Percentiles rank a stretch among this genome's conserved stretches.
Conservation (phyloP, 1,140 invertebrate species). For the Homarus americanus region DNA sequence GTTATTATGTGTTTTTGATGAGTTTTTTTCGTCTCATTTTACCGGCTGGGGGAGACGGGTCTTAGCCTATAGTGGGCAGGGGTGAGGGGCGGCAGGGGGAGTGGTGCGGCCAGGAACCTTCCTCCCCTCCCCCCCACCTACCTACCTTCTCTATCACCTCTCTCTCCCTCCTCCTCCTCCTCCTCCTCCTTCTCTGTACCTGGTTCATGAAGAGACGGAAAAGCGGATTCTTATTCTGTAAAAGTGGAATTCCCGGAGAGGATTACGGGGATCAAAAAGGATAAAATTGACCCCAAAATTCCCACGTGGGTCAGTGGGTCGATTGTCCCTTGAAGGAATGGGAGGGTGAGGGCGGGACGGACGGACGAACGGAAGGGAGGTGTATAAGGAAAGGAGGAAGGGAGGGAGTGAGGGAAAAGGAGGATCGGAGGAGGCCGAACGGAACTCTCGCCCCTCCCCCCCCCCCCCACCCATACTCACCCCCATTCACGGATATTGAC, state of each 20-base stretch:
- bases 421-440: not conserved
- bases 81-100: not conserved
- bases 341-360: not conserved
- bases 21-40: slow-evolving; percentile 2
- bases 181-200: not conserved
- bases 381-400: too few relatives aligned
- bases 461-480: not conserved
- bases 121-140: not conserved
- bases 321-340: not conserved
- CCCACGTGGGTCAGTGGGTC: slow-evolving; percentile 40
- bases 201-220: slow-evolving; percentile 30
- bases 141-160: not conserved
- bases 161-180: not conserved
- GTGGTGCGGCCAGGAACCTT: not conserved
- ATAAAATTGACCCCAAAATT: slow-evolving; percentile 48
- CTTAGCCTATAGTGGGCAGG: slow-evolving; percentile 1
- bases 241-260: slow-evolving; percentile 48
- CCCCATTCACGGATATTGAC: slow-evolving; percentile 7
- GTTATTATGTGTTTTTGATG: slow-evolving; percentile 62
- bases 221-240: slow-evolving; percentile 49
- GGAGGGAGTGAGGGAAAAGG: not conserved
- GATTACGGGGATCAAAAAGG: slow-evolving; percentile 40
- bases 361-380: not conserved
- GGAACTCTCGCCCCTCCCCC: not conserved
- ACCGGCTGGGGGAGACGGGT: too few relatives aligned